Percentiles rank a stretch among this genome's conserved stretches.
Conservation (phyloP, 2,797 vertebrate genomes). For the Falco rusticolus region DNA sequence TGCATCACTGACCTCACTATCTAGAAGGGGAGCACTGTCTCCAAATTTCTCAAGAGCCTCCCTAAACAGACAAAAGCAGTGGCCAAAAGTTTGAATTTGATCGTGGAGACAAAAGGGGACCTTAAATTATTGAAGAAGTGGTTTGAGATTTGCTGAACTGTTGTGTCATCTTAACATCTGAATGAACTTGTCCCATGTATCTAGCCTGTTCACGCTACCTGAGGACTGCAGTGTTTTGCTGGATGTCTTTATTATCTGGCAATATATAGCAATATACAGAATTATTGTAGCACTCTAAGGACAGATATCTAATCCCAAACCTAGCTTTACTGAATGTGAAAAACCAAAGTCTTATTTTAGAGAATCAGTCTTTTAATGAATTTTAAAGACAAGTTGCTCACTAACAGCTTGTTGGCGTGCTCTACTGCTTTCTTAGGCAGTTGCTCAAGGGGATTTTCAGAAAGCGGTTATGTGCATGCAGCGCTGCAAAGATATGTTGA, state of each 20-base stretch:
- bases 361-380: background rate
- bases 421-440: constrained; percentile 79
- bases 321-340: background rate
- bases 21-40: background rate
- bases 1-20: background rate
- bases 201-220: background rate
- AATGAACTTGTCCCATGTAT: background rate
- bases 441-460: constrained; percentile 85
- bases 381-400: background rate
- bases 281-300: background rate
- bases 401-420: constrained; percentile 12
- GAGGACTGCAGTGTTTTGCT: background rate
- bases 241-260: background rate
- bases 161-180: background rate
- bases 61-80: background rate
- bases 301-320: background rate
- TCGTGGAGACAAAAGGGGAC: background rate
- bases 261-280: background rate
- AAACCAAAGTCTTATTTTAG: background rate
- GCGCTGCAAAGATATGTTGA: constrained; percentile 90
- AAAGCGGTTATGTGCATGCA: constrained; percentile 80
- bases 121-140: background rate
- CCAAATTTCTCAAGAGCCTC: background rate
- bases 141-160: background rate
- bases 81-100: background rate